A percentile compares a stretch with the other conserved stretches of the same genome.
These are phyloP conservation scores for Callaeas wilsoni DNA, from an alignment of 2,113 vertebrate species.

Conservation along the genomic window DNA sequence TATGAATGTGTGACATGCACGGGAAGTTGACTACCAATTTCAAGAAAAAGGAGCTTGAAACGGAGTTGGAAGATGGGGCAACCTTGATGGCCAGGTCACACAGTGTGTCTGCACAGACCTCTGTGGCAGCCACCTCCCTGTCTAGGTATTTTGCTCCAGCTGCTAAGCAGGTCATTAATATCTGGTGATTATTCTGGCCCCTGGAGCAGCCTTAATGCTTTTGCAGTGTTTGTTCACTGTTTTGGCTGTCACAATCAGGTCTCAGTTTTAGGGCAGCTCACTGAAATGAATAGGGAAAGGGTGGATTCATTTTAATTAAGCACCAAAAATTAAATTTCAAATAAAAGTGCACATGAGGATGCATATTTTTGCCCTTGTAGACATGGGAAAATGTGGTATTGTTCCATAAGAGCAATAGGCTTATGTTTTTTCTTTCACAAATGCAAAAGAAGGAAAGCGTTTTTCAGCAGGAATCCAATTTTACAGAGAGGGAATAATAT, in stretches of 20 bases:
- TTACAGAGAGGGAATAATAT: not conserved
- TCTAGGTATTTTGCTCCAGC: not conserved
- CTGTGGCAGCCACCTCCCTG: not conserved
- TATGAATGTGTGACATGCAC: not conserved
- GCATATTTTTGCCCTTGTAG: not conserved
- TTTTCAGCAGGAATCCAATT: slow-evolving; percentile 6
- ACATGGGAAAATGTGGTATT: not conserved
- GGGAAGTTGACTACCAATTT: not conserved
- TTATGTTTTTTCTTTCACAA: not conserved
- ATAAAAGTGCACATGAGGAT: not conserved
- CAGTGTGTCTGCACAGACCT: not conserved
- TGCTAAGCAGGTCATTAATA: not conserved
- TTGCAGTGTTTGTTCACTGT: not conserved
- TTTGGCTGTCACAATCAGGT: not conserved
- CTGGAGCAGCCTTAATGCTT: not conserved
- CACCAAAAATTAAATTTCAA: not conserved
- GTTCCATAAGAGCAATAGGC: not conserved
- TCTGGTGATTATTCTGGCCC: not conserved
- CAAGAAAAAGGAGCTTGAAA: not conserved
- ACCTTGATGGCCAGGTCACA: rapidly evolving
- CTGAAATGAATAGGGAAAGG: not conserved
- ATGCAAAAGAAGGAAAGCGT: not conserved
- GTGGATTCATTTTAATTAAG: not conserved
- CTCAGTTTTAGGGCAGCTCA: not conserved
- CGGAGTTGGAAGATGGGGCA: not conserved